Evolutionary conservation across 2,797 vertebrate species (phyloP).

Genomic region (Poecile montanus): DNA sequence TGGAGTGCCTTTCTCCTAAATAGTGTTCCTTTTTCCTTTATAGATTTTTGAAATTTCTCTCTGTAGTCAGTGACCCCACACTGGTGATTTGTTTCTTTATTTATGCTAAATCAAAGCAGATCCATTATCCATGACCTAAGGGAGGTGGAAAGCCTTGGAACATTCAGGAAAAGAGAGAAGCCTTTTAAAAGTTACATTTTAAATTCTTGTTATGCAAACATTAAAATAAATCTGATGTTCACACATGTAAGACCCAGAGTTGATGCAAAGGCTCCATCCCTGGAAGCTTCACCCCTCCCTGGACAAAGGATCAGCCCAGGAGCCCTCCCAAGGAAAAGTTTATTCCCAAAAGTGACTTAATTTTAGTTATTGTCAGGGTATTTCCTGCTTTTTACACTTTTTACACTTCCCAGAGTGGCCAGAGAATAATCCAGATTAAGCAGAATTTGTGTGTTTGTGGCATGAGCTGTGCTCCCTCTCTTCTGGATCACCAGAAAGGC

Average conservation of each 20-base stretch:
- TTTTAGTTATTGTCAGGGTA: neutral
- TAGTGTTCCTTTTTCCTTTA: neutral
- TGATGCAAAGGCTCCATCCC: neutral
- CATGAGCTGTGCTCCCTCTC: no score
- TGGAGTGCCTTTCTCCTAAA: neutral
- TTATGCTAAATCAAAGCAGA: neutral
- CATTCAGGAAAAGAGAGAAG: fast-evolving
- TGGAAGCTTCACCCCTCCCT: neutral
- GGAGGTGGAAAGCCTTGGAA: neutral
- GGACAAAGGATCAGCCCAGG: neutral
- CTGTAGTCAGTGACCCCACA: neutral
- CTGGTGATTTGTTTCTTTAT: neutral
- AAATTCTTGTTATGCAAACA: neutral
- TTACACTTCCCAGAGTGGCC: neutral
- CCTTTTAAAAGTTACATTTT: fast-evolving
- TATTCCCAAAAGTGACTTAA: neutral
- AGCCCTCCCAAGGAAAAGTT: neutral
- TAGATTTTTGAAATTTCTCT: neutral
- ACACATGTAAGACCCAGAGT: neutral
- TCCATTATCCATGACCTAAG: neutral
- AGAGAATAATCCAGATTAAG: neutral
- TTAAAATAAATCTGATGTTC: neutral
- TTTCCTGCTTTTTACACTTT: neutral
- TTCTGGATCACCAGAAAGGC: neutral
- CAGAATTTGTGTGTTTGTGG: neutral